Evolutionary conservation across 2,113 vertebrate genomes (phyloP).

Genomic region (Lynx canadensis): DNA sequence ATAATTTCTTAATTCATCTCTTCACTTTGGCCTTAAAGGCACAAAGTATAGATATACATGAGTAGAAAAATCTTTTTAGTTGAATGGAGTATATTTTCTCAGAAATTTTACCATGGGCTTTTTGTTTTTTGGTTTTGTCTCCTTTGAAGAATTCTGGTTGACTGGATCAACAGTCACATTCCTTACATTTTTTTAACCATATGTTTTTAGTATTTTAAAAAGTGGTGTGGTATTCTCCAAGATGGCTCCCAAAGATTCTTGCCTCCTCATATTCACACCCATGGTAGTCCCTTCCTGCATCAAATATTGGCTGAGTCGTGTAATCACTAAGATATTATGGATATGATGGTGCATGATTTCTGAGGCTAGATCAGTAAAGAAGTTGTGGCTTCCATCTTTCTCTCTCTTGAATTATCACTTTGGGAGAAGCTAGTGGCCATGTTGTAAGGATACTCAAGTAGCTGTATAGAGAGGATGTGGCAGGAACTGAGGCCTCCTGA

Average conservation of each 20-base stretch:
- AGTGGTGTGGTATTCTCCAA: background rate
- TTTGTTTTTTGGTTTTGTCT: background rate
- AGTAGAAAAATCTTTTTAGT: background rate
- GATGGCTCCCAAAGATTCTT: background rate
- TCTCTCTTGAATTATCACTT: background rate
- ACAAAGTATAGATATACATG: background rate
- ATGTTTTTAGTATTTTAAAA: background rate
- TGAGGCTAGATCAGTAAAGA: background rate
- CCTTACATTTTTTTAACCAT: background rate
- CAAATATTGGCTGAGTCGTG: background rate
- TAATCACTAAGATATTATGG: background rate
- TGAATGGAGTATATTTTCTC: background rate
- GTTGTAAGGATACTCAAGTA: background rate
- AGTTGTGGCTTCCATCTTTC: background rate
- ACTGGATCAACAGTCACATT: background rate
- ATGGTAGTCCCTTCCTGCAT: background rate
- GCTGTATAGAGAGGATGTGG: background rate
- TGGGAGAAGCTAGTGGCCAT: background rate
- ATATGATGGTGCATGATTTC: background rate
- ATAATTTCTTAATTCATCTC: slow-evolving; percentile 22
- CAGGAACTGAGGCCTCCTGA: background rate
- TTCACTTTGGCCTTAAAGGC: background rate
- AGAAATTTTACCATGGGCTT: background rate
- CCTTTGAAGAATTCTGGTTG: background rate
- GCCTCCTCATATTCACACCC: background rate